Evolutionary conservation across 2,888 invertebrate species (phyloP).

Genomic region (Thymelicus lineola): DNA sequence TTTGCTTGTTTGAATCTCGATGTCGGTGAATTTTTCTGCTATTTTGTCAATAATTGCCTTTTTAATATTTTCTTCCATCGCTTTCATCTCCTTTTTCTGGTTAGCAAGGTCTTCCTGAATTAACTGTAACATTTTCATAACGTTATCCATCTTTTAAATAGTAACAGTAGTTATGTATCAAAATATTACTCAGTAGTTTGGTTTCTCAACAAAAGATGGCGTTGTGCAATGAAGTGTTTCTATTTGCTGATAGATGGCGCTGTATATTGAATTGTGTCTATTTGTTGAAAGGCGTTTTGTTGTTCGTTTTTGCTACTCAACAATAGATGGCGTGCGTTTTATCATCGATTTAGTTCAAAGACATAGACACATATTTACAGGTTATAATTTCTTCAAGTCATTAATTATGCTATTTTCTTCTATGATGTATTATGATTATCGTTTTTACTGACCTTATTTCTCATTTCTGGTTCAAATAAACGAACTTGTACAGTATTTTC

Average conservation of each 20-base stretch:
- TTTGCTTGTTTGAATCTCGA: neutral
- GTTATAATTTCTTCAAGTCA: too few species aligned
- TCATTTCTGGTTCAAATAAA: too few species aligned
- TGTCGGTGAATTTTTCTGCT: neutral
- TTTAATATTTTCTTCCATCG: neutral
- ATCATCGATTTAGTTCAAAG: too few species aligned
- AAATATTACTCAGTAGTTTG: too few species aligned
- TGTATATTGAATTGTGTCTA: neutral
- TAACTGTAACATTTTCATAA: neutral
- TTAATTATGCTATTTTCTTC: too few species aligned
- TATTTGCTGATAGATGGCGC: neutral
- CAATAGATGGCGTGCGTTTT: neutral
- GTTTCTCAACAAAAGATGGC: too few species aligned
- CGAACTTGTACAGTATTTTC: too few species aligned
- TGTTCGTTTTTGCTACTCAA: neutral
- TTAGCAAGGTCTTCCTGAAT: neutral
- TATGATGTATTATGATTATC: too few species aligned
- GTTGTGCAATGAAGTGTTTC: neutral
- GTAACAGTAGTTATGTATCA: neutral
- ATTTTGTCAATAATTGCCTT: neutral
- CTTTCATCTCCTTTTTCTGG: neutral
- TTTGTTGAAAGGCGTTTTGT: neutral
- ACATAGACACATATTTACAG: too few species aligned
- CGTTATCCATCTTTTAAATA: slow-evolving; percentile 5
- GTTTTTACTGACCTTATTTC: too few species aligned